These are phyloP conservation scores for Taphrorychus bicolor DNA, from an alignment of 2,888 invertebrate species.

Conservation along the genomic window DNA sequence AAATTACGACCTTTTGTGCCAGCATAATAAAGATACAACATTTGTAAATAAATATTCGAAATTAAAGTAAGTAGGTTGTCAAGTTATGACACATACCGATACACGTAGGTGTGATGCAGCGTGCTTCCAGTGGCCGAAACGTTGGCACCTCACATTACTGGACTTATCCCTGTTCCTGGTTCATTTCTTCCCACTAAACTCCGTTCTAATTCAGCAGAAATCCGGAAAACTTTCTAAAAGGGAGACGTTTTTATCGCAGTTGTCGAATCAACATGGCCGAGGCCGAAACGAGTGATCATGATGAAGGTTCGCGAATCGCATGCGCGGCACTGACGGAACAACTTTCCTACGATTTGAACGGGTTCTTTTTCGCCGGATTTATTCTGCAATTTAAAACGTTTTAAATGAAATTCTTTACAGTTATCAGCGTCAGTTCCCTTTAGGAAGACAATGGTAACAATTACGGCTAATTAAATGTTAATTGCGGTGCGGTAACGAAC, in stretches of 20 bases:
- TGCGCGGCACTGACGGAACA: conserved; percentile 25
- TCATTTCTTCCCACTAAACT: conserved; percentile 12
- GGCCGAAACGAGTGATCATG: conserved; percentile 28
- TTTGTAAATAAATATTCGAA: conserved; percentile 39
- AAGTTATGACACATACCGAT: conserved; percentile 39
- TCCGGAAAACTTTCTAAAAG: conserved; percentile 23
- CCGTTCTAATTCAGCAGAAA: conserved; percentile 4
- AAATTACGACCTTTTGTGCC: too few species aligned
- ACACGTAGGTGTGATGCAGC: conserved; percentile 5
- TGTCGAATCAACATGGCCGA: conserved; percentile 35
- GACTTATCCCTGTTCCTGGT: conserved; percentile 2
- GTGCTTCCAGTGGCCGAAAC: neutral
- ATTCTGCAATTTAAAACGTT: conserved; percentile 34
- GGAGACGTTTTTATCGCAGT: conserved; percentile 25
- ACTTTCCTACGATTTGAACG: conserved; percentile 35
- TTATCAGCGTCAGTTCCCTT: conserved; percentile 25
- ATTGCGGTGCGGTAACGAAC: conserved; percentile 1
- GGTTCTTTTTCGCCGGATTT: conserved; percentile 32
- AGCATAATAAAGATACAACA: neutral
- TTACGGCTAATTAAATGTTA: conserved; percentile 26
- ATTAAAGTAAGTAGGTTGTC: conserved; percentile 39
- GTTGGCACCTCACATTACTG: conserved; percentile 18
- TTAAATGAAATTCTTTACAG: conserved; percentile 29
- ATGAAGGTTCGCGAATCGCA: conserved; percentile 16
- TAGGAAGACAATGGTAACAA: conserved; percentile 18